Evolutionary conservation across 1,140 invertebrate species (phyloP).

Genomic region (Gonioctena quinquepunctata): DNA sequence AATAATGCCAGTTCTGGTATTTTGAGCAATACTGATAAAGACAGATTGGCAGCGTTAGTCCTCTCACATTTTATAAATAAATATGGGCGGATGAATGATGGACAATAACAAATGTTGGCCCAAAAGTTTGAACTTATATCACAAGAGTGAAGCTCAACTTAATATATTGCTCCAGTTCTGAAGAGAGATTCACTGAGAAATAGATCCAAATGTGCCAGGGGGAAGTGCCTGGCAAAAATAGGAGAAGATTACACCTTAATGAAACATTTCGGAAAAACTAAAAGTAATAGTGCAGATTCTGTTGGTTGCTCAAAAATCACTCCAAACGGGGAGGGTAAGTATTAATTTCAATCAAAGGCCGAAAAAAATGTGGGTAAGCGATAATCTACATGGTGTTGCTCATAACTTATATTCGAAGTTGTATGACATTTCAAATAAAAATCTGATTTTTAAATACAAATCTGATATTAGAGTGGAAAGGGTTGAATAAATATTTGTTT

Average conservation of each 20-base stretch:
- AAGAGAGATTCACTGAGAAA: background rate
- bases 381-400: no score
- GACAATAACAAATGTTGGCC: conserved; percentile 1
- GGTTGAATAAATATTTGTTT: no score
- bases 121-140: background rate
- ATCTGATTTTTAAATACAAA: no score
- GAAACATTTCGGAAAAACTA: no score
- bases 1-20: background rate
- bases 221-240: background rate
- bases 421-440: no score
- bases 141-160: conserved; percentile 3
- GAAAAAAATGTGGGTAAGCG: no score
- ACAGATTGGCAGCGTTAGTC: conserved; percentile 7
- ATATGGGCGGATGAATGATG: background rate
- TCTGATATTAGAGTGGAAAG: no score
- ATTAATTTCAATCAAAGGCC: background rate
- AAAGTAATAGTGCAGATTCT: background rate
- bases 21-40: conserved; percentile 1
- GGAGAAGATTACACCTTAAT: background rate
- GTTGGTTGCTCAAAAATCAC: background rate
- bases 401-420: no score
- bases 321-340: no score
- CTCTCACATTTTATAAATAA: conserved; percentile 4
- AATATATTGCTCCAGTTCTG: background rate
- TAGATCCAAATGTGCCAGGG: background rate